A percentile compares a stretch with the other conserved stretches of the same genome.
Conservation (phyloP, 2,797 vertebrate genomes). For the Scleropages formosus region DNA sequence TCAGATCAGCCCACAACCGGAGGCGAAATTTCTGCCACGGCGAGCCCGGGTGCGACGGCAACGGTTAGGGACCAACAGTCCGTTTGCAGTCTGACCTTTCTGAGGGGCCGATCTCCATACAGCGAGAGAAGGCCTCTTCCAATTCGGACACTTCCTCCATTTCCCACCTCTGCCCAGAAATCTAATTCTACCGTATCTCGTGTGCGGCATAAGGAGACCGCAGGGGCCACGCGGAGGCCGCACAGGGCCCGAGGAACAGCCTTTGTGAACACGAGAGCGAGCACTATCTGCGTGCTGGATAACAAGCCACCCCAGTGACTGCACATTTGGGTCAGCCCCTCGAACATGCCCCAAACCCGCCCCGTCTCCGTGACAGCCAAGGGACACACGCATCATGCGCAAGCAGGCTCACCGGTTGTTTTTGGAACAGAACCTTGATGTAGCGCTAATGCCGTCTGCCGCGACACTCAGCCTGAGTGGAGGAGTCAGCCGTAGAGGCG, state of each 20-base stretch:
- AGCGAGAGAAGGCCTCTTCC: no score
- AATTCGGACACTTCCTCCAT: not conserved
- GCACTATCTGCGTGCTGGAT: not conserved
- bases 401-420: slow-evolving; percentile 7
- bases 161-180: not conserved
- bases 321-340: not conserved
- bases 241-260: no score
- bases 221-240: no score
- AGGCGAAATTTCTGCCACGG: not conserved
- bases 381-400: not conserved
- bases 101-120: not conserved
- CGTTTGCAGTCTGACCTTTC: not conserved
- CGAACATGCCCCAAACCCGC: not conserved
- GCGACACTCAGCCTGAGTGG: slow-evolving; percentile 2
- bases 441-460: slow-evolving; percentile 5
- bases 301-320: not conserved
- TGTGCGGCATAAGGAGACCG: not conserved
- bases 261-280: not conserved
- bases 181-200: not conserved
- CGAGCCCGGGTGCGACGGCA: not conserved
- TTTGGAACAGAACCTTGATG: not conserved
- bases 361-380: slow-evolving; percentile 6
- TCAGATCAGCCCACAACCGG: not conserved
- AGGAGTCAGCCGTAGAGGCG: not conserved
- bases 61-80: not conserved